These are phyloP conservation scores for Lepisosteus oculatus DNA, from an alignment of 2,113 vertebrate genomes.

Conservation along the genomic window DNA sequence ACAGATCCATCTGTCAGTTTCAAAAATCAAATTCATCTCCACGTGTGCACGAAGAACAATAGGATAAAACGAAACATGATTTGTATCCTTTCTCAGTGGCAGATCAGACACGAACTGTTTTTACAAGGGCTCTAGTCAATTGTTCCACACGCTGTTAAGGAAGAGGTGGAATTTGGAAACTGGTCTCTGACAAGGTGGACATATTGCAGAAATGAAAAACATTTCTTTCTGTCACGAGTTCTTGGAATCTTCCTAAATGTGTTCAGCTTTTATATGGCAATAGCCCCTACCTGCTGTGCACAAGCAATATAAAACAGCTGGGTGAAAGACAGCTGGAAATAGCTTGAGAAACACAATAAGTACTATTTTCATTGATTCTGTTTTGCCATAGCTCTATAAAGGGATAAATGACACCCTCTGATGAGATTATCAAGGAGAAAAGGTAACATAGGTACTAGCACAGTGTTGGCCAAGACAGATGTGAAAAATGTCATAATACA, in stretches of 20 bases:
- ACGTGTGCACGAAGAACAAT: constrained; percentile 10
- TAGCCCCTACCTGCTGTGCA: no score
- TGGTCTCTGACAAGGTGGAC: neutral
- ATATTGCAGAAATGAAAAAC: neutral
- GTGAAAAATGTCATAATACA: no score
- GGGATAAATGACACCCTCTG: no score
- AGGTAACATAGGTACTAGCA: no score
- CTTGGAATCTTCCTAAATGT: constrained; percentile 21
- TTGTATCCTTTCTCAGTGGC: neutral
- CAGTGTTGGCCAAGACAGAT: no score
- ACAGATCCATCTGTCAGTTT: constrained; percentile 23
- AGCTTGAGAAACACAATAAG: no score
- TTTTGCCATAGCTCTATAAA: no score
- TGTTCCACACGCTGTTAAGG: constrained; percentile 4
- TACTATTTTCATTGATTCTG: no score
- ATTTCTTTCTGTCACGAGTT: neutral
- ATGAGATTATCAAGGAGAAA: no score
- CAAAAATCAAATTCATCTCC: constrained; percentile 25
- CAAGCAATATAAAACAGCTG: no score
- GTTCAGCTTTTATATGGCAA: no score
- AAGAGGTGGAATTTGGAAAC: constrained; percentile 8
- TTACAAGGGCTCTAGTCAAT: neutral
- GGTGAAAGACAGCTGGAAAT: no score
- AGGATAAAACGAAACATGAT: neutral
- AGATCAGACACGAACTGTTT: neutral